phyloP scores from a whole-genome alignment of 2,888 invertebrate genomes.

The Escarpia spicata region DNA sequence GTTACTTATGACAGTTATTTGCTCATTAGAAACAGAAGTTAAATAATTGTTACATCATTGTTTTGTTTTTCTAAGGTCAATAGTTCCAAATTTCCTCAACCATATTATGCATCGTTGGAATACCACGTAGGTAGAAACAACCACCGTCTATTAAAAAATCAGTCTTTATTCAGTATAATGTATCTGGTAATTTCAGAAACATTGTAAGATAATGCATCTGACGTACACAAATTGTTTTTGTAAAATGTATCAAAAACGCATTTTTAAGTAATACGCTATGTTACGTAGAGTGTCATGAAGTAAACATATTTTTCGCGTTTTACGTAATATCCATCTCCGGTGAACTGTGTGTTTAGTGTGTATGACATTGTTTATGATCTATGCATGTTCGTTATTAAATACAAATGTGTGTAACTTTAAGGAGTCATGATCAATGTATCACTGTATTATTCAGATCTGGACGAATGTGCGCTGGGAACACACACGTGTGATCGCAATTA shows the following conservation, averaged over 20 bases:
- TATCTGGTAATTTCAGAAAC: too few species aligned
- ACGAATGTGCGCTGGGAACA: constrained; percentile 24
- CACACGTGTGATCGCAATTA: constrained; percentile 19
- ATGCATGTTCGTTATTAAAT: not conserved
- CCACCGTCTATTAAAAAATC: too few species aligned
- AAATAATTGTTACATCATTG: not conserved
- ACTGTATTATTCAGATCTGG: constrained; percentile 17
- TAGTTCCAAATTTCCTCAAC: too few species aligned
- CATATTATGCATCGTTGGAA: too few species aligned
- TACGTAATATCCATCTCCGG: not conserved
- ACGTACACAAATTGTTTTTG: too few species aligned
- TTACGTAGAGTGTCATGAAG: not conserved
- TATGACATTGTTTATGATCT: not conserved
- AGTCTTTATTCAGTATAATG: too few species aligned
- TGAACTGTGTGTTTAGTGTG: not conserved
- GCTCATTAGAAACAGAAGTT: not conserved
- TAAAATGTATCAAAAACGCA: too few species aligned
- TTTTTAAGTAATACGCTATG: not conserved
- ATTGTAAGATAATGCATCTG: too few species aligned
- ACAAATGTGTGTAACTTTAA: not conserved
- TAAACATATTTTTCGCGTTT: not conserved
- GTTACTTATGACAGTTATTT: not conserved
- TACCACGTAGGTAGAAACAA: too few species aligned
- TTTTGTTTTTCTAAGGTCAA: too few species aligned
- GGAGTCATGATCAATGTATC: not conserved